Evolutionary conservation across 2,888 invertebrate species (phyloP), one percentile per base, ranked within the genome.

Genomic region (Patella ulyssiponensis): DNA sequence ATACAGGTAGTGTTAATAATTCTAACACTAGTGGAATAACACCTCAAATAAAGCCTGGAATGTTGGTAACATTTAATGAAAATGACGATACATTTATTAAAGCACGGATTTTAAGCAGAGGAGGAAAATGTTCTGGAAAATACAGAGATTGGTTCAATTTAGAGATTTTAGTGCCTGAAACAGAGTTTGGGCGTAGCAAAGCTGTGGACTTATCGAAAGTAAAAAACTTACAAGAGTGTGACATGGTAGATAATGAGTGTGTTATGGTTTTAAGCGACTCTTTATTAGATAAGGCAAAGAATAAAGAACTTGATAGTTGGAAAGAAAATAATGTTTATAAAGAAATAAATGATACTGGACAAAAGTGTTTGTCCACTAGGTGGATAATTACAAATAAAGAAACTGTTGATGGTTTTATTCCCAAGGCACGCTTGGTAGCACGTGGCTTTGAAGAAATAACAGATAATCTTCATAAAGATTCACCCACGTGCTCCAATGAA

Each of bases 371-470:
- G 12, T 76, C 76, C 11, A 53, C 53, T 17, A 53, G 76, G 56
- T 76, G 76, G 76, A 53, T 76, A 20, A 20, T 44, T 71, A 76
- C 70, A 53, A 27, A 20, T 17, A 76, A 76, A 53, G 71, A 71
- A 33, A 76, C 20, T 20, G 7, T 17, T 27, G 76, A 54, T 54
- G 54, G 54, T 17, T 51, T 71, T 76, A 56, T 71, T 23, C 44
- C 70, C 7, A 76, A 76, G 53, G 76, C 71, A 52, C 70, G 76
- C 17, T 58, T 76, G 56, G 76, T 76, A 44, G 76, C 76, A 23
- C 17, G 76, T 54, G 76, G 76, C 17, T 76, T 76, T 76, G 76
- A 76, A 44, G 76, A 76, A 64, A 58, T 33, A 56, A 73, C 44
- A 12, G 52, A 75, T 52, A 71, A 70, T 53, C 17, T 70, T 70